Percentiles rank a stretch among this genome's conserved stretches.
phyloP scores from a whole-genome alignment of 1,140 invertebrate genomes.

The Papilio machaon region DNA sequence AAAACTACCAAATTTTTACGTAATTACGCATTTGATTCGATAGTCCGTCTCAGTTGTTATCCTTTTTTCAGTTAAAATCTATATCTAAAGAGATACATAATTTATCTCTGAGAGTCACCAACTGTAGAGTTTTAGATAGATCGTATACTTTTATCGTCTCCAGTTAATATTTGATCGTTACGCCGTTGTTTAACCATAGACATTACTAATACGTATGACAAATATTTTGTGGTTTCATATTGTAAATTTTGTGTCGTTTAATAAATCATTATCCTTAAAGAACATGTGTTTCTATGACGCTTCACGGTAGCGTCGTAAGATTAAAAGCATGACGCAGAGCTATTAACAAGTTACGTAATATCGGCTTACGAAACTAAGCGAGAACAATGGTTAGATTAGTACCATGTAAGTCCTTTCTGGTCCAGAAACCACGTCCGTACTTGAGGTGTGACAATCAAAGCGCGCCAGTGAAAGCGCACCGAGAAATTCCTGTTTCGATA shows the following conservation, averaged over 20 bases:
- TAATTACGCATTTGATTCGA: neutral
- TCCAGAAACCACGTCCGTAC: conserved; percentile 70
- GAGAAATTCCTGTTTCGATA: conserved; percentile 24
- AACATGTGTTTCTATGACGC: neutral
- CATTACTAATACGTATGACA: conserved; percentile 15
- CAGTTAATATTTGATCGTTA: neutral
- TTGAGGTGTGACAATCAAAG: conserved; percentile 55
- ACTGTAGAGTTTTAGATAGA: neutral
- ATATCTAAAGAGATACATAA: neutral
- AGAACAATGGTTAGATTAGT: conserved; percentile 63
- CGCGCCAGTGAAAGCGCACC: conserved; percentile 20
- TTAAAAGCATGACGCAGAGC: conserved; percentile 32
- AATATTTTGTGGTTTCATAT: conserved; percentile 1
- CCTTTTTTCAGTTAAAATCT: no score
- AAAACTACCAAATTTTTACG: neutral
- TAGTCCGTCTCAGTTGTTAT: no score
- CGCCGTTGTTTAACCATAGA: neutral
- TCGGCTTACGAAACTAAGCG: conserved; percentile 44
- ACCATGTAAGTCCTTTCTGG: conserved; percentile 65
- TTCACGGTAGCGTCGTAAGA: conserved; percentile 41
- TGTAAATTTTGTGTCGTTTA: neutral
- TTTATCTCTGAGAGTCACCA: neutral
- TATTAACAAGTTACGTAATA: conserved; percentile 47
- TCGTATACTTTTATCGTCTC: neutral
- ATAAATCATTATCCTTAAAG: neutral